Evolutionary conservation across 2,113 vertebrate genomes (phyloP).

Genomic region (Nothoprocta perdicaria): DNA sequence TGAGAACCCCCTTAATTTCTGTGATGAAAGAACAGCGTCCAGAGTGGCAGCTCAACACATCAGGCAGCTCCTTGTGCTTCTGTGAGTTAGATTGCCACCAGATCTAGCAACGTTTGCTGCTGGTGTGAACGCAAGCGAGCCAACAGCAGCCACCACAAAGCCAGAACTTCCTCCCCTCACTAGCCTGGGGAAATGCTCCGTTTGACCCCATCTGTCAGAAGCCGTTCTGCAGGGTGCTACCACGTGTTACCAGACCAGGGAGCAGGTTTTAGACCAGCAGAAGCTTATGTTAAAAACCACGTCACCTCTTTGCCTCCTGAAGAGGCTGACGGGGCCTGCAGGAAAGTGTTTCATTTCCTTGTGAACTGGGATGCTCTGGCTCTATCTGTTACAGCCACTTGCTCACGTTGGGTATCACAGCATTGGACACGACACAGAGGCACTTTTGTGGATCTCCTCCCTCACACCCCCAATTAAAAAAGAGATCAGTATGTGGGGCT

Average conservation of each 20-base stretch:
- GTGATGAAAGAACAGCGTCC: not conserved
- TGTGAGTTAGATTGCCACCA: not conserved
- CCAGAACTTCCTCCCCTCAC: not conserved
- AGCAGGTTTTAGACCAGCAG: not conserved
- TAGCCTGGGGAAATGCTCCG: not conserved
- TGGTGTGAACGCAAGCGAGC: not conserved
- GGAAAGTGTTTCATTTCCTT: not conserved
- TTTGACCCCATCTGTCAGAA: not conserved
- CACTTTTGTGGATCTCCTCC: not conserved
- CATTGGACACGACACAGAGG: not conserved
- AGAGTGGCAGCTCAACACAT: not conserved
- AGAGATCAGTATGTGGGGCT: not conserved
- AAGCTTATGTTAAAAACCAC: not conserved
- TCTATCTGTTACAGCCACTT: not conserved
- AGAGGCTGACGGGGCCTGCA: not conserved
- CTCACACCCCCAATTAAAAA: not conserved
- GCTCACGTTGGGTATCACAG: not conserved
- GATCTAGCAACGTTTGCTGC: not conserved
- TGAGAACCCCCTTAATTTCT: constrained; percentile 9
- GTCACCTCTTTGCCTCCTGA: not conserved
- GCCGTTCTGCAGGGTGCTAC: not conserved
- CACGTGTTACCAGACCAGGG: not conserved
- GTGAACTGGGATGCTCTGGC: not conserved
- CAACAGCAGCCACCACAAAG: not conserved
- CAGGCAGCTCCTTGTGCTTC: not conserved